Conservation (phyloP, 2,888 invertebrate genomes). For the Gastrophysa polygoni region DNA sequence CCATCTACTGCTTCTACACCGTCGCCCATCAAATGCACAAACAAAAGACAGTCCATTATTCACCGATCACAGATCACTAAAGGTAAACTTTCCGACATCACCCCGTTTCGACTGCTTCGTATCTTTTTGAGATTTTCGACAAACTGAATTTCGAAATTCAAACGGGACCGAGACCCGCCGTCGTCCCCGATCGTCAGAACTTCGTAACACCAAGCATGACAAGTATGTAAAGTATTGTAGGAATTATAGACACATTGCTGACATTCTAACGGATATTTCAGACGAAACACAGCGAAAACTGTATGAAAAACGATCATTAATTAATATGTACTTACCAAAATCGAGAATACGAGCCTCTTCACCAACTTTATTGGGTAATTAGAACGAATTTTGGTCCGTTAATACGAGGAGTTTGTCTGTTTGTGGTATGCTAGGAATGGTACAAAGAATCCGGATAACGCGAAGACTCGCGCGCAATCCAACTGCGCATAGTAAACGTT, state of each 20-base stretch:
- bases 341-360: slow-evolving; percentile 68
- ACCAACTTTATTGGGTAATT: slow-evolving; percentile 67
- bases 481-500: slow-evolving; percentile 77
- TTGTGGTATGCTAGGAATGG: slow-evolving; percentile 95
- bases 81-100: slow-evolving; percentile 23
- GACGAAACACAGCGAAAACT: slow-evolving; percentile 64
- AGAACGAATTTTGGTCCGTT: slow-evolving; percentile 72
- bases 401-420: slow-evolving; percentile 75
- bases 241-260: slow-evolving; percentile 76
- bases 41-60: slow-evolving; percentile 43
- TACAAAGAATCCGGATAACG: slow-evolving; percentile 97
- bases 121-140: slow-evolving; percentile 32
- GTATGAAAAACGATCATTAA: slow-evolving; percentile 67
- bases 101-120: slow-evolving; percentile 15
- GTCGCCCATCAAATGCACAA: slow-evolving; percentile 38
- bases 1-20: slow-evolving; percentile 34
- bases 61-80: slow-evolving; percentile 39
- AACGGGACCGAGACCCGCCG: slow-evolving; percentile 53
- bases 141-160: slow-evolving; percentile 50
- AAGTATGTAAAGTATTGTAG: slow-evolving; percentile 80
- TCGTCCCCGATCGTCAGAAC: slow-evolving; percentile 55
- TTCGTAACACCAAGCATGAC: slow-evolving; percentile 71
- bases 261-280: slow-evolving; percentile 72
- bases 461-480: slow-evolving; percentile 83
- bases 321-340: slow-evolving; percentile 74